phyloP scores from a whole-genome alignment of 2,888 invertebrate species.

The Raillietiella orientalis region DNA sequence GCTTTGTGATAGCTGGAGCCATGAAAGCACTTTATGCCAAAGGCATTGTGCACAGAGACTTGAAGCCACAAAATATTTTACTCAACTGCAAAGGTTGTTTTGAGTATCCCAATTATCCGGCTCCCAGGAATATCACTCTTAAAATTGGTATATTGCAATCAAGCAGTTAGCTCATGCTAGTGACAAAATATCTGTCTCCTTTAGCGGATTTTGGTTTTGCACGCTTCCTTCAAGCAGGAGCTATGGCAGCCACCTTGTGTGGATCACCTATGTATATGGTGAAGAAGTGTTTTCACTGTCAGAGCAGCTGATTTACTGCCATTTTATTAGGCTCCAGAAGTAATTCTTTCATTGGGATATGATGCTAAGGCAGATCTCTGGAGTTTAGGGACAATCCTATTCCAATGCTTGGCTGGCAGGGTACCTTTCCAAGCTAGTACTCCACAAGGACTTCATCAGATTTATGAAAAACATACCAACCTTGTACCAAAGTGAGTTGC shows the following conservation, averaged over 20 bases:
- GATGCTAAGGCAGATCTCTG: conserved; percentile 97
- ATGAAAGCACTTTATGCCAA: conserved; percentile 90
- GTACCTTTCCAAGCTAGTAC: conserved; percentile 96
- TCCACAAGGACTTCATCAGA: conserved; percentile 81
- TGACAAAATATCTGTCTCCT: conserved; percentile 9
- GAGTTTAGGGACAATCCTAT: conserved; percentile 95
- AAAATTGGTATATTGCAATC: conserved; percentile 41
- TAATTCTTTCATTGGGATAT: conserved; percentile 94
- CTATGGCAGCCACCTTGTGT: conserved; percentile 96
- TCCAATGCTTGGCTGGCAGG: conserved; percentile 90
- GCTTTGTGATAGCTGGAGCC: conserved; percentile 37
- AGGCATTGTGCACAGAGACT: conserved; percentile 91
- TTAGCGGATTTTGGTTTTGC: conserved; percentile 97
- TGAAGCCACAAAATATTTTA: conserved; percentile 97
- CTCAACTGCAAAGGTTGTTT: conserved; percentile 45
- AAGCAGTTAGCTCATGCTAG: conserved; percentile 1
- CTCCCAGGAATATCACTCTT: conserved; percentile 54
- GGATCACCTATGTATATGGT: conserved; percentile 99
- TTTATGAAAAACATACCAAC: conserved; percentile 80
- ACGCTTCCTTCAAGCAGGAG: conserved; percentile 86
- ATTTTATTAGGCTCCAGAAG: conserved; percentile 93
- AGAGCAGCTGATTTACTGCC: too few species aligned
- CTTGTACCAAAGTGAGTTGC: conserved; percentile 47
- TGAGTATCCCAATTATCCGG: conserved; percentile 18
- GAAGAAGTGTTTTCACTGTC: conserved; percentile 10